Evolutionary conservation across 1,140 invertebrate species (phyloP).

Genomic region (Pseudomyrmex cubaensis): DNA sequence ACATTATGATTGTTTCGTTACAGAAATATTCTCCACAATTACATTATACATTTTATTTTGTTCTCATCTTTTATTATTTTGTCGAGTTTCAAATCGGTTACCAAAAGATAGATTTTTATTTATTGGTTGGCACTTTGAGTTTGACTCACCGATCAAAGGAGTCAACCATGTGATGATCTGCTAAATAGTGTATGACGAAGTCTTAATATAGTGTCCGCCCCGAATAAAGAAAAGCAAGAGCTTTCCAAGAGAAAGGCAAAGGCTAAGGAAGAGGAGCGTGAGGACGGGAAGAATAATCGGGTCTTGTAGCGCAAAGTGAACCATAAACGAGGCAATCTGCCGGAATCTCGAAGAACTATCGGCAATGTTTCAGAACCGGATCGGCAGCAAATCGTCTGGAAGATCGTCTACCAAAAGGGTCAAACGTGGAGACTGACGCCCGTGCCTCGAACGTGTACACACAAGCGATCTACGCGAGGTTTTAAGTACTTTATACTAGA

Average conservation of each 20-base stretch:
- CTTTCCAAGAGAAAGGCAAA: constrained; percentile 27
- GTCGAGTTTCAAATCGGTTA: constrained; percentile 14
- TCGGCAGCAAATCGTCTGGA: constrained; percentile 75
- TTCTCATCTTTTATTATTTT: background rate
- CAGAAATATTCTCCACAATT: background rate
- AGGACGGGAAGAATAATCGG: constrained; percentile 56
- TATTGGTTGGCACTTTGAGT: background rate
- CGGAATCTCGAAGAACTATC: constrained; percentile 81
- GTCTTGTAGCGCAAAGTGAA: constrained; percentile 78
- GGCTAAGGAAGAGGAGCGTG: constrained; percentile 30
- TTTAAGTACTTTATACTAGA: constrained; percentile 29
- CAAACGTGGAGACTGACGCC: constrained; percentile 59
- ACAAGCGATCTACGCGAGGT: background rate
- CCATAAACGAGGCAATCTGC: constrained; percentile 80
- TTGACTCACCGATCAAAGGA: constrained; percentile 75
- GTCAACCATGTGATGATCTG: constrained; percentile 71
- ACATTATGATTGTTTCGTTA: no score
- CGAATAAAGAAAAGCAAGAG: constrained; percentile 63
- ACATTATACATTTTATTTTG: no score
- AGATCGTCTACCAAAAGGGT: constrained; percentile 74
- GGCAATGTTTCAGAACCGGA: constrained; percentile 66
- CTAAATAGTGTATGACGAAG: constrained; percentile 72
- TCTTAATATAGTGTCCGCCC: constrained; percentile 61
- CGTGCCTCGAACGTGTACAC: constrained; percentile 1
- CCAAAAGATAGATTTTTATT: constrained; percentile 29